Evolutionary conservation across 2,113 vertebrate species (phyloP).

Genomic region (Eurypyga helias): DNA sequence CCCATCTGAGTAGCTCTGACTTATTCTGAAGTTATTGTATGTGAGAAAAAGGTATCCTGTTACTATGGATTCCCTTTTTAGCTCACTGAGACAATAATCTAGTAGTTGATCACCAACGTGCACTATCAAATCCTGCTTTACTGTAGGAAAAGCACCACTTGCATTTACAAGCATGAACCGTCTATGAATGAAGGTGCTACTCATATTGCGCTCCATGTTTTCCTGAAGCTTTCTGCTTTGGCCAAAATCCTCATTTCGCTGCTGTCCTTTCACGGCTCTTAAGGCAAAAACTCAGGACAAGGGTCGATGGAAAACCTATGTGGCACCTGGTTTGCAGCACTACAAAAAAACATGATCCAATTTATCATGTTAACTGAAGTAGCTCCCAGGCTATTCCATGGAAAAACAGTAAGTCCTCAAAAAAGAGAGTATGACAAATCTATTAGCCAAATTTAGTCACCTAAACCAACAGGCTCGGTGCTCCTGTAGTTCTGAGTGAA

Average conservation of each 20-base stretch:
- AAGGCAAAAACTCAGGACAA: neutral
- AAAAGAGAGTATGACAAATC: neutral
- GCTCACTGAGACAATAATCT: neutral
- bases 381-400: neutral
- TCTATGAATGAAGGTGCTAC: neutral
- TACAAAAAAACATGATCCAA: neutral
- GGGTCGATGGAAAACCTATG: neutral
- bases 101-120: neutral
- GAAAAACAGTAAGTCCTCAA: neutral
- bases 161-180: neutral
- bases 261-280: neutral
- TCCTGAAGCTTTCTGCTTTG: neutral
- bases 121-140: neutral
- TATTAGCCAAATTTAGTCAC: neutral
- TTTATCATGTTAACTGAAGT: neutral
- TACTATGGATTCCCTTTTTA: neutral
- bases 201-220: neutral
- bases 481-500: neutral
- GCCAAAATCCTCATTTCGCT: neutral
- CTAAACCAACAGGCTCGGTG: neutral
- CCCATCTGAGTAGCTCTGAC: neutral
- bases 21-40: neutral
- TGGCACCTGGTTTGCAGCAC: neutral
- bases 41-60: neutral
- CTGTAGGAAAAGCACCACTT: neutral